Evolutionary conservation across 2,797 vertebrate genomes (phyloP), one percentile per base, ranked within the genome.

Genomic region (Sparus aurata): DNA sequence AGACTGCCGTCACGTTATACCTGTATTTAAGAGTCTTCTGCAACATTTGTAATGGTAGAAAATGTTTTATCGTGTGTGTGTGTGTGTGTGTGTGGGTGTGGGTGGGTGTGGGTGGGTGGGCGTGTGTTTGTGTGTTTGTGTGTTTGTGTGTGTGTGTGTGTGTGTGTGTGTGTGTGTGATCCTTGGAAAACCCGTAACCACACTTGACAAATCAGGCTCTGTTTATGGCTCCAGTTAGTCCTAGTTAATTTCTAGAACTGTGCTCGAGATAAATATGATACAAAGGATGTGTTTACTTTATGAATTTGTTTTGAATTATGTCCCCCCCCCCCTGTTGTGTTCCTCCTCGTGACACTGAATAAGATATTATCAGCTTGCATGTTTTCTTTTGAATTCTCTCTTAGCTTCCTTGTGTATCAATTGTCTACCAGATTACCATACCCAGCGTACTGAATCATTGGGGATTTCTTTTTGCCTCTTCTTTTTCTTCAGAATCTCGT

Each of bases 401-500:
- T 17, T 20, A 43, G 27, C 20, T 64, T 79, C 46, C 50, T 49
- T 18, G 8, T 63, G 18, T 30, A 7, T 66, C 34, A 10, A 50
- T 30, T 53, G 12, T 2, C 25, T 61, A 30, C 53, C 45, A 41
- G n/a, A 20, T 54, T 53, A 3, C 3, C 12, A 10, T 16, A 10
- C 13, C 45, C 8, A 5, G 60, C 34, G 23, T 18, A 34, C 22
- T 64, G 25, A 73, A 49, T 60, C 9, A 3, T 72, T 75, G 16
- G 15, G 13, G 10, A 34, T 34, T 11, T 20, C 5, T 34, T 50
- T 75, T 78, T 49, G 0, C 69, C 55, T 53, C 6, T 64, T 76
- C 15, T 49, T n/a, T n/a, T n/a, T 58, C 50, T 77, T 49, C 63
- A 99, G 98, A 99, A 99, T 90, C 92, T 98, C 62, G 92, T 96